Evolutionary conservation across 2,113 vertebrate genomes (phyloP).

Genomic region (Paradisaea rubra): DNA sequence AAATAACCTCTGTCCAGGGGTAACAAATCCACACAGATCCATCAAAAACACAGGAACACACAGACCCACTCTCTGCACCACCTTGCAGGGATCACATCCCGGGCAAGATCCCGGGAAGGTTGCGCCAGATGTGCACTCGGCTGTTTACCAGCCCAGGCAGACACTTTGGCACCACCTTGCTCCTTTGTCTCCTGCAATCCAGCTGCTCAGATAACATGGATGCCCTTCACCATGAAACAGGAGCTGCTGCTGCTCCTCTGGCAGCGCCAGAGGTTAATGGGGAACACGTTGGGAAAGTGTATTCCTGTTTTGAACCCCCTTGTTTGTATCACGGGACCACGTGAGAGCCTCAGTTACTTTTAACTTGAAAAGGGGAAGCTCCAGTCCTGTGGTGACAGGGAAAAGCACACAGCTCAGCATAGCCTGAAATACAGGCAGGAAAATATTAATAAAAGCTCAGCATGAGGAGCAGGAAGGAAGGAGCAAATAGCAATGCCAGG

Average conservation of each 20-base stretch:
- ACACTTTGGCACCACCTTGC: not conserved
- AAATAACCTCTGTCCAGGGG: not conserved
- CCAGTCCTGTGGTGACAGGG: not conserved
- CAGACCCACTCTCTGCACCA: not conserved
- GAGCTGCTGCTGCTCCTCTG: not conserved
- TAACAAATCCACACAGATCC: not conserved
- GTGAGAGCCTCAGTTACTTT: not conserved
- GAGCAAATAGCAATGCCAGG: not conserved
- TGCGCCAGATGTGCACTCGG: not conserved
- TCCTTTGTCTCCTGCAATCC: not conserved
- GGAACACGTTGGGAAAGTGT: fast-evolving
- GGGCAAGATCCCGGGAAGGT: not conserved
- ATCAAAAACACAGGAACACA: not conserved
- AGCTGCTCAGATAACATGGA: not conserved
- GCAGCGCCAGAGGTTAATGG: not conserved
- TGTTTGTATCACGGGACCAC: not conserved
- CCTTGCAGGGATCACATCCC: not conserved
- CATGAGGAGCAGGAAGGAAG: not conserved
- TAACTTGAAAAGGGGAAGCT: not conserved
- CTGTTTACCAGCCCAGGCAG: not conserved
- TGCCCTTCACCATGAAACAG: not conserved
- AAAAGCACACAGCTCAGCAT: not conserved
- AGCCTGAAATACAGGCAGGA: not conserved
- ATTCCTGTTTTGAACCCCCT: not conserved
- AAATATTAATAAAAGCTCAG: not conserved